Conservation (phyloP, 2,797 vertebrate genomes). For the Meriones psammophilus region DNA sequence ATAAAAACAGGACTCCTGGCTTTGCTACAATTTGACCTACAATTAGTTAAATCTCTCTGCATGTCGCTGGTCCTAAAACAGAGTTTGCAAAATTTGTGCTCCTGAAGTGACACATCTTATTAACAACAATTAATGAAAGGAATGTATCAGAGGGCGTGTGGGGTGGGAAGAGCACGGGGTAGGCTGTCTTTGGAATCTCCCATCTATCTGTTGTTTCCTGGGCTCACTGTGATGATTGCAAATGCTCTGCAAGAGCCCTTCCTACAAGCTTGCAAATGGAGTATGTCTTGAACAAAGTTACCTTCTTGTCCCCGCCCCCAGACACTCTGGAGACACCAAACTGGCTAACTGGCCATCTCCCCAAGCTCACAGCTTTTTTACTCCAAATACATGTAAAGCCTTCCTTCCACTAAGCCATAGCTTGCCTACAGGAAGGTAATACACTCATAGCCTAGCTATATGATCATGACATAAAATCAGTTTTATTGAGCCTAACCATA, state of each 20-base stretch:
- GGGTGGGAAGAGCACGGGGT: fast-evolving
- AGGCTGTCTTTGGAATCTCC: neutral
- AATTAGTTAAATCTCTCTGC: neutral
- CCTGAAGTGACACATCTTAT: neutral
- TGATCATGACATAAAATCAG: neutral
- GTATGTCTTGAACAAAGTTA: neutral
- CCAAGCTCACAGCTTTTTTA: neutral
- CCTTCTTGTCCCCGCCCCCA: neutral
- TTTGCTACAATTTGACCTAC: neutral
- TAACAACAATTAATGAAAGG: neutral
- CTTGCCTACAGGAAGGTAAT: neutral
- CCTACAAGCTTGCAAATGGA: neutral
- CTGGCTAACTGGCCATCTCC: neutral
- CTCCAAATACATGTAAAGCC: neutral
- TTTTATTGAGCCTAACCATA: neutral
- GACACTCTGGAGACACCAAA: neutral
- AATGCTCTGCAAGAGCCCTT: neutral
- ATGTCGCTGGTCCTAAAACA: neutral
- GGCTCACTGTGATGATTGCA: no score
- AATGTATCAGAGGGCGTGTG: fast-evolving
- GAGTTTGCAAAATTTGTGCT: neutral
- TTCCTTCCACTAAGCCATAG: neutral
- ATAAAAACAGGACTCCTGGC: neutral
- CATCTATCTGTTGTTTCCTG: neutral
- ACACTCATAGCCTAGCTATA: neutral